A percentile compares a stretch with the other conserved stretches of the same genome.
These are phyloP conservation scores for Boleophthalmus pectinirostris DNA, from an alignment of 2,113 vertebrate genomes.

Conservation along the genomic window DNA sequence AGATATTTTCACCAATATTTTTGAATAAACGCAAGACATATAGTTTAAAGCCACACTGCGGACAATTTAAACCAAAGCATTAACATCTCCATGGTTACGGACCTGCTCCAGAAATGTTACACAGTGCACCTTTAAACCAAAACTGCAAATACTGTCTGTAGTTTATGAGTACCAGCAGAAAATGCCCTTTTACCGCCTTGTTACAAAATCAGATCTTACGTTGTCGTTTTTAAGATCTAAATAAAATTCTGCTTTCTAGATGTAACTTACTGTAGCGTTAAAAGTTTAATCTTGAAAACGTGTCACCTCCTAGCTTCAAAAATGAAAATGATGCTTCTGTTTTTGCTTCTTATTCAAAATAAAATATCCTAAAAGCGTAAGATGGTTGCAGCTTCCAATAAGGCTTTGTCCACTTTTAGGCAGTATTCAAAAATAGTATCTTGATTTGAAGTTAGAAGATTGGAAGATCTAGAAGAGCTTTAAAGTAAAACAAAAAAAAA, in stretches of 20 bases:
- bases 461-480: neutral
- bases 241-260: neutral
- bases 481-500: no score
- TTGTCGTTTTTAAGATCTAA: no score
- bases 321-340: neutral
- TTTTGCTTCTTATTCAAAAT: neutral
- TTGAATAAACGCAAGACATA: no score
- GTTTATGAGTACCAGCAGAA: no score
- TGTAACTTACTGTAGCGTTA: neutral
- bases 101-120: no score
- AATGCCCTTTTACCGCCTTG: no score
- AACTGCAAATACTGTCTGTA: no score
- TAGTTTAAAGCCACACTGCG: no score
- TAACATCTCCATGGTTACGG: no score
- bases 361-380: neutral
- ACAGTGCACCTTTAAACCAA: neutral
- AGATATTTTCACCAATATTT: no score
- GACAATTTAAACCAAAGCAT: no score
- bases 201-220: no score
- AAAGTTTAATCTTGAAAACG: neutral
- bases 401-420: neutral
- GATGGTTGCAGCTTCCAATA: neutral
- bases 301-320: neutral
- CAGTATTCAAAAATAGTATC: neutral
- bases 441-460: neutral